A percentile compares a stretch with the other conserved stretches of the same genome.
Conservation (phyloP, 2,113 vertebrate genomes). For the Peucedramus taeniatus region DNA sequence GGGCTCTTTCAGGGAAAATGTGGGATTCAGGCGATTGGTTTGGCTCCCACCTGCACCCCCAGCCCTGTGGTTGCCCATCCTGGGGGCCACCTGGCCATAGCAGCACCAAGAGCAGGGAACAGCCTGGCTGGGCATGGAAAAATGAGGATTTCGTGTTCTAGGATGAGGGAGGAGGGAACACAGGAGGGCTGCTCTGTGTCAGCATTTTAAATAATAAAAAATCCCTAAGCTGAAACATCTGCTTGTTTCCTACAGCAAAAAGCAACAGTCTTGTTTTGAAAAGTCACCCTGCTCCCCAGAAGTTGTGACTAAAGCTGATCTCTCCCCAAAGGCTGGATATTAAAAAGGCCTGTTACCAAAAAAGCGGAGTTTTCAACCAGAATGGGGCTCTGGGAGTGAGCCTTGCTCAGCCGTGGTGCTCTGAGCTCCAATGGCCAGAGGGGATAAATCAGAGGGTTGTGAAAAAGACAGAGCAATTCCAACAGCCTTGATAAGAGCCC, state of each 20-base stretch:
- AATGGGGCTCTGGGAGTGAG: not conserved
- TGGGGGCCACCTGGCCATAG: not conserved
- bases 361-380: not conserved
- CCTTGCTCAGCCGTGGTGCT: not conserved
- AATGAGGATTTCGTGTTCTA: rapidly evolving
- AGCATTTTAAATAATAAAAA: not conserved
- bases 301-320: not conserved
- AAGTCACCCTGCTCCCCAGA: not conserved
- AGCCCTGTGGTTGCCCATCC: not conserved
- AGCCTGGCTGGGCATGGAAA: not conserved
- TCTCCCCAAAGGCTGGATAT: not conserved
- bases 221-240: not conserved
- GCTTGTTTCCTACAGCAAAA: not conserved
- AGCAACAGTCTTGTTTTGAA: not conserved
- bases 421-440: not conserved
- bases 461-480: not conserved
- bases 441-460: not conserved
- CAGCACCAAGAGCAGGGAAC: not conserved
- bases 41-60: not conserved
- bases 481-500: not conserved
- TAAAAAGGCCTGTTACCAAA: not conserved
- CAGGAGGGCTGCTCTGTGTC: not conserved
- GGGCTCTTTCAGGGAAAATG: not conserved
- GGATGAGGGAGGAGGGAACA: not conserved
- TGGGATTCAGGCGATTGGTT: not conserved